phyloP scores from a whole-genome alignment of 2,797 vertebrate genomes.

The Malurus leucopterus region DNA sequence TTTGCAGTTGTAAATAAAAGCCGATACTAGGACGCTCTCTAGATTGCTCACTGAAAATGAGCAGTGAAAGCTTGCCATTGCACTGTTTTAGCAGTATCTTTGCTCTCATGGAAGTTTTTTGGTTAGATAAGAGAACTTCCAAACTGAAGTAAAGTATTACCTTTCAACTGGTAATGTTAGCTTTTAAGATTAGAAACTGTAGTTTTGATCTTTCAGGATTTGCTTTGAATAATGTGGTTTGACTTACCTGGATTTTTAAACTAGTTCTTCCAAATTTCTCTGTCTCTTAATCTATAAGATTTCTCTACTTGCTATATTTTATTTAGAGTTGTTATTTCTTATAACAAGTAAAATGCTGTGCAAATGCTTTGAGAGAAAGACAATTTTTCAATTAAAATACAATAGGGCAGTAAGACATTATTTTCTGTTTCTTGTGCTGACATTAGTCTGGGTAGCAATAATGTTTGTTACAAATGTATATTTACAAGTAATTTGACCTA shows the following conservation, averaged over 20 bases:
- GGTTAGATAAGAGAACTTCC: not conserved
- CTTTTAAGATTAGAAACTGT: not conserved
- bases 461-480: not conserved
- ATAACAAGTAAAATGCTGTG: not conserved
- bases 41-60: slow-evolving; percentile 8
- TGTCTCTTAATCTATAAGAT: not conserved
- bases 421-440: not conserved
- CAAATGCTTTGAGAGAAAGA: not conserved
- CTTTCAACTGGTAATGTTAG: not conserved
- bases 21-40: not conserved
- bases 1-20: not conserved
- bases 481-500: not conserved
- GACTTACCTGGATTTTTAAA: not conserved
- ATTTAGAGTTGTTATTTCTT: not conserved
- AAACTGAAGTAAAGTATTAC: not conserved
- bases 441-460: not conserved
- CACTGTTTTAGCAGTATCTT: not conserved
- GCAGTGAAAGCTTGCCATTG: not conserved
- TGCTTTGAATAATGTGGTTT: not conserved
- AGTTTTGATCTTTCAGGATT: not conserved
- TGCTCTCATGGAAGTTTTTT: not conserved
- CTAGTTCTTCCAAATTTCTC: not conserved
- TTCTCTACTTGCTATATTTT: not conserved
- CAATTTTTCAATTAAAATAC: not conserved
- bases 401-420: not conserved